Percentiles rank a stretch among this genome's conserved stretches.
phyloP scores from a whole-genome alignment of 2,797 vertebrate species.

The Enteromius unitaeniatus region DNA sequence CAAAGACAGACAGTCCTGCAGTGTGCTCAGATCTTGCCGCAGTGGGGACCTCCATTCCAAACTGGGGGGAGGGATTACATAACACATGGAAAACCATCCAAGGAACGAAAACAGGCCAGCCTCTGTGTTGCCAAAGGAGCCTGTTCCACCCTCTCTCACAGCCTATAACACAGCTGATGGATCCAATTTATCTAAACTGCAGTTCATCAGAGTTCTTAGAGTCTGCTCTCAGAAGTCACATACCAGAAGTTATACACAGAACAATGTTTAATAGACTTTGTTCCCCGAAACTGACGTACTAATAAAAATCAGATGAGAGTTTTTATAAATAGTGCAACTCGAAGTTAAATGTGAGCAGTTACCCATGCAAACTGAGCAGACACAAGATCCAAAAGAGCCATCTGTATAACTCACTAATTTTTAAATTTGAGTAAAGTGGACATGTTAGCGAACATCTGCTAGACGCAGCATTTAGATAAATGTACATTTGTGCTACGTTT shows the following conservation, averaged over 20 bases:
- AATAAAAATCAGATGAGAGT: constrained; percentile 6
- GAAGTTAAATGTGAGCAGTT: background rate
- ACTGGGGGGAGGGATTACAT: constrained; percentile 57
- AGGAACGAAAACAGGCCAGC: constrained; percentile 58
- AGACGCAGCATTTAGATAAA: background rate
- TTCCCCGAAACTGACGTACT: background rate
- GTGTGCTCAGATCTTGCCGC: constrained; percentile 48
- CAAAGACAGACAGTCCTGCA: constrained; percentile 27
- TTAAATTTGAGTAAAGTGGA: background rate
- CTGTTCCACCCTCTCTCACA: constrained; percentile 37
- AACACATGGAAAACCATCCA: constrained; percentile 59
- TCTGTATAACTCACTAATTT: background rate
- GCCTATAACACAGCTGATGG: constrained; percentile 46
- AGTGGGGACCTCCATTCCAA: constrained; percentile 54
- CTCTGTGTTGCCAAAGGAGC: constrained; percentile 55
- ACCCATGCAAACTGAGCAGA: background rate
- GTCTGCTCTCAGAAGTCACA: background rate
- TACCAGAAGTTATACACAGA: constrained; percentile 17
- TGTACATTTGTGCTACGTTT: background rate
- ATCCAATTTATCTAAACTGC: constrained; percentile 36
- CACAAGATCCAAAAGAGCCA: background rate
- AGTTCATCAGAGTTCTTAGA: constrained; percentile 29
- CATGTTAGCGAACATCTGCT: background rate
- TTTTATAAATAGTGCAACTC: background rate
- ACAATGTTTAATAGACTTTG: constrained; percentile 11